Conservation (phyloP, 1,140 invertebrate genomes). For the Archivesica marissinica region DNA sequence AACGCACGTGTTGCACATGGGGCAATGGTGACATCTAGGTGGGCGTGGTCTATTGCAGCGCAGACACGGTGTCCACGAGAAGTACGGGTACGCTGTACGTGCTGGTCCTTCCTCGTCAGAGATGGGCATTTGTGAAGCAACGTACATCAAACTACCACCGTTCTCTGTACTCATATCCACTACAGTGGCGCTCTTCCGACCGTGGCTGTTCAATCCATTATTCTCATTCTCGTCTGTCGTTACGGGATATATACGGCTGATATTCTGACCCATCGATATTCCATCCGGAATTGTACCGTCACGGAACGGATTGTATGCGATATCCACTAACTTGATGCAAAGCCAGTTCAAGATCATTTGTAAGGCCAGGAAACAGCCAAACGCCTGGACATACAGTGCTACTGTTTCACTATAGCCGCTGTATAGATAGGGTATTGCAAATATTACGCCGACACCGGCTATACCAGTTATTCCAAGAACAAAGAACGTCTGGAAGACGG, state of each 20-base stretch:
- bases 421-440: conserved; percentile 33
- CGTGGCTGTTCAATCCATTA: background rate
- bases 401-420: background rate
- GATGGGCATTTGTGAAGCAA: conserved; percentile 52
- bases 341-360: conserved; percentile 70
- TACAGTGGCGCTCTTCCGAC: background rate
- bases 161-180: background rate
- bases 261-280: conserved; percentile 12
- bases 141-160: conserved; percentile 57
- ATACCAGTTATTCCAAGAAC: conserved; percentile 6
- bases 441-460: background rate
- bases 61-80: conserved; percentile 73
- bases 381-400: background rate
- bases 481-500: background rate
- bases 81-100: conserved; percentile 69
- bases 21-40: conserved; percentile 76
- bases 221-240: background rate
- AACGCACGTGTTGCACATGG: conserved; percentile 72
- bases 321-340: conserved; percentile 68
- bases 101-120: conserved; percentile 39
- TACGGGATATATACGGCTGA: background rate
- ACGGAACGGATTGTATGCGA: conserved; percentile 56
- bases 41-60: conserved; percentile 66
- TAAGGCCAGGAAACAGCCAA: conserved; percentile 63
- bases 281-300: conserved; percentile 43